phyloP scores from a whole-genome alignment of 1,140 invertebrate species.

The Cydia strobilella region DNA sequence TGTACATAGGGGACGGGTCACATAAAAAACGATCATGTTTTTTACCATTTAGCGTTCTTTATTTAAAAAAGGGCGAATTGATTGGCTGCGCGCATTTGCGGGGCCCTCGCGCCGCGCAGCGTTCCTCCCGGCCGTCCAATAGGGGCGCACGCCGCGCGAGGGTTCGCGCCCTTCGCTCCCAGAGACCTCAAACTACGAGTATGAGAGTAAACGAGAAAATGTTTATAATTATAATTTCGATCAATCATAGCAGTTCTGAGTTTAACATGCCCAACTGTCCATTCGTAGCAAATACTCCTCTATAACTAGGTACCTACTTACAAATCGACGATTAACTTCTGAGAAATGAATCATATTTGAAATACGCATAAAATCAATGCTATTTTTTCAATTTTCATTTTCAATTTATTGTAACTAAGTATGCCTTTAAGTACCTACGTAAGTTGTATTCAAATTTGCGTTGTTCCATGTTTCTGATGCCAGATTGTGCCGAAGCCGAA shows the following conservation, averaged over 20 bases:
- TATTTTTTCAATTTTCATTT: too few relatives aligned
- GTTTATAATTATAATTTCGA: neutral
- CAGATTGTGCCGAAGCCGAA: too few relatives aligned
- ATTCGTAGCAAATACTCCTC: neutral
- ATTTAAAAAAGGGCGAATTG: conserved; percentile 77
- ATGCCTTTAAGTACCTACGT: too few relatives aligned
- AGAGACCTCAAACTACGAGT: neutral
- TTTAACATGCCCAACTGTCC: neutral
- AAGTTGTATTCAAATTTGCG: too few relatives aligned
- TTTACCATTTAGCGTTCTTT: conserved; percentile 69
- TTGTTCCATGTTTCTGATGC: too few relatives aligned
- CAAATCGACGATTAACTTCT: too few relatives aligned
- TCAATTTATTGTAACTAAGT: too few relatives aligned
- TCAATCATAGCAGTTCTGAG: neutral
- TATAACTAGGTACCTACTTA: too few relatives aligned
- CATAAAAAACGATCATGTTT: conserved; percentile 60
- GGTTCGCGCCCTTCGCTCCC: conserved; percentile 60
- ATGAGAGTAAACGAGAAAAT: conserved; percentile 6
- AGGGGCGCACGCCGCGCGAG: conserved; percentile 46
- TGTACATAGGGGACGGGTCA: conserved; percentile 54
- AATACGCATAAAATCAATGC: too few relatives aligned
- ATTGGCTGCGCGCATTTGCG: conserved; percentile 67
- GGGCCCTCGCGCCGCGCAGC: conserved; percentile 58
- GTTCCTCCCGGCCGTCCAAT: conserved; percentile 67
- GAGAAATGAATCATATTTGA: too few relatives aligned